phyloP scores from a whole-genome alignment of 2,113 vertebrate species.

The Rynchops niger region DNA sequence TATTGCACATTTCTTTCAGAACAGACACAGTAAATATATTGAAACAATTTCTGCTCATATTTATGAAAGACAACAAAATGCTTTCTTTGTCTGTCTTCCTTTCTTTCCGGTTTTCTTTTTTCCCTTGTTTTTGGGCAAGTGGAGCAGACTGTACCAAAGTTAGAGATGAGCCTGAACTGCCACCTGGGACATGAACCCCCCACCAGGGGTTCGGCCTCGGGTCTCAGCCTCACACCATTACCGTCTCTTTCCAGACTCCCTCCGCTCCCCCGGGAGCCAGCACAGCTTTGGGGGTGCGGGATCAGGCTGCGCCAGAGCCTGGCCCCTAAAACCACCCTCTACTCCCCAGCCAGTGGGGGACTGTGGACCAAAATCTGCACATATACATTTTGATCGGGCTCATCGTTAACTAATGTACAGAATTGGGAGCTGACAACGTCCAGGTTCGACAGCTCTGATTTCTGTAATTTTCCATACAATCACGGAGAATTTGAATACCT shows the following conservation, averaged over 20 bases:
- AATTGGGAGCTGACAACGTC: neutral
- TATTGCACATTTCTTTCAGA: constrained; percentile 52
- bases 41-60: neutral
- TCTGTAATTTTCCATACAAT: constrained; percentile 49
- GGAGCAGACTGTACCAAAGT: constrained; percentile 58
- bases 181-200: neutral
- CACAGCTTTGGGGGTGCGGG: neutral
- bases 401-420: constrained; percentile 45
- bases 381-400: neutral
- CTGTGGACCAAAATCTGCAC: constrained; percentile 34
- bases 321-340: neutral
- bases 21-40: neutral
- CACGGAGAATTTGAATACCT: constrained; percentile 77
- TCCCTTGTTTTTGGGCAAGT: constrained; percentile 50
- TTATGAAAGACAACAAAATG: neutral
- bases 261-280: constrained; percentile 2
- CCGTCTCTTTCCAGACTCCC: neutral
- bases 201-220: neutral
- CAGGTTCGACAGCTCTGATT: constrained; percentile 8
- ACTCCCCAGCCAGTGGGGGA: neutral
- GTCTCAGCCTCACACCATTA: neutral
- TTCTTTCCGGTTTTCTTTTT: neutral
- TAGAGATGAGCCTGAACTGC: constrained; percentile 55
- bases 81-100: neutral
- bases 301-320: neutral